A percentile compares a stretch with the other conserved stretches of the same genome.
Conservation (phyloP, 2,113 vertebrate genomes). For the Barbus barbus region DNA sequence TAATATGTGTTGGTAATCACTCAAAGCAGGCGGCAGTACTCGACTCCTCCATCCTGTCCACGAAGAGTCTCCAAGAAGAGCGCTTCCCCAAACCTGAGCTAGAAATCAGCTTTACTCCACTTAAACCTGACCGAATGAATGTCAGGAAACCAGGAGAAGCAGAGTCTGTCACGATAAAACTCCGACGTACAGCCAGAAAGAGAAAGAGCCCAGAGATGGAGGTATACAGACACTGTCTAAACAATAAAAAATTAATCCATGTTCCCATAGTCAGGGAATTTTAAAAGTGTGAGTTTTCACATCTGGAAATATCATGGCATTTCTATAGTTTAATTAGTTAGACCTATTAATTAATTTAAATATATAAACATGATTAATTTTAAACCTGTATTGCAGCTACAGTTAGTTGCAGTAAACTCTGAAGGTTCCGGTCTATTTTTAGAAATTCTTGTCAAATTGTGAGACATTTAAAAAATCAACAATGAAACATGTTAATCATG, state of each 20-base stretch:
- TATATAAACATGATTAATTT: neutral
- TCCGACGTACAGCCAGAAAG: constrained; percentile 74
- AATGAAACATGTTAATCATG: neutral
- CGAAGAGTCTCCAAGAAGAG: constrained; percentile 69
- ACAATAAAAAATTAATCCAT: neutral
- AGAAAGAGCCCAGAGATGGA: constrained; percentile 84
- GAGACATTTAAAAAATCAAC: neutral
- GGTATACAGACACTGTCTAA: constrained; percentile 64
- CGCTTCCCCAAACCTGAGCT: constrained; percentile 83
- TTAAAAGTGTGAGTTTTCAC: neutral
- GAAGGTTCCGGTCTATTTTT: neutral
- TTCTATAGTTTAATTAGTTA: neutral
- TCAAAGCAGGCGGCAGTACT: constrained; percentile 60
- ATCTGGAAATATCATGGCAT: neutral
- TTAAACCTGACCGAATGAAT: constrained; percentile 78
- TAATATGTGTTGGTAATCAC: constrained; percentile 6
- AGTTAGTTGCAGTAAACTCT: neutral
- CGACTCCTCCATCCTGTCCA: constrained; percentile 81
- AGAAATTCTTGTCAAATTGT: neutral
- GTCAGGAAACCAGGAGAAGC: constrained; percentile 75
- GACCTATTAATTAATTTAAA: neutral
- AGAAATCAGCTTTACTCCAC: constrained; percentile 79
- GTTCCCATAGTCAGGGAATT: neutral
- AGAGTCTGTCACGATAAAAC: constrained; percentile 75
- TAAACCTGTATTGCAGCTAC: neutral